These are phyloP conservation scores for Phthorimaea operculella DNA, from an alignment of 1,140 invertebrate species.

Conservation along the genomic window DNA sequence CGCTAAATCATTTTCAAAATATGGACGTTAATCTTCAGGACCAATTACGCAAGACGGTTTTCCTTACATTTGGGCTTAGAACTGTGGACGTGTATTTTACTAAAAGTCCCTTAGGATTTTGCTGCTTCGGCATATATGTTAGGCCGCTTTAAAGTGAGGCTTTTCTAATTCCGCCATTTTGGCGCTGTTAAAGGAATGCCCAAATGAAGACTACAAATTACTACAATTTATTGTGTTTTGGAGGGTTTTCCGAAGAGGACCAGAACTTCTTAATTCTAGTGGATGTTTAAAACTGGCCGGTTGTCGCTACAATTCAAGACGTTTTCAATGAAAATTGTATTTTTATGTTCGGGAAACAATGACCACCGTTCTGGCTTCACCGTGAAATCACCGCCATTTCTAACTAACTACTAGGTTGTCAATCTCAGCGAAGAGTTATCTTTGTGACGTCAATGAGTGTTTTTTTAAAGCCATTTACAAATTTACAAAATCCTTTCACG, in stretches of 20 bases:
- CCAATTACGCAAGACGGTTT: slow-evolving; percentile 62
- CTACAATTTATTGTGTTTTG: slow-evolving; percentile 56
- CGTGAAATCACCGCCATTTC: slow-evolving; percentile 21
- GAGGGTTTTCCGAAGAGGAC: slow-evolving; percentile 59
- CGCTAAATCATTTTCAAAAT: slow-evolving; percentile 62
- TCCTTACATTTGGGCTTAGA: slow-evolving; percentile 33
- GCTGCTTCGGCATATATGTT: neutral
- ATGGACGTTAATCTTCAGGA: slow-evolving; percentile 64
- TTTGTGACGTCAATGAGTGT: slow-evolving; percentile 45
- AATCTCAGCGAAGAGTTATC: slow-evolving; percentile 23
- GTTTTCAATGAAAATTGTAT: slow-evolving; percentile 19
- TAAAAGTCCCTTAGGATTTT: neutral
- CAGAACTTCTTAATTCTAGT: slow-evolving; percentile 60
- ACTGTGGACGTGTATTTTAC: neutral
- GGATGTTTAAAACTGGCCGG: slow-evolving; percentile 64
- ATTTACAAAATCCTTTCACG: slow-evolving; percentile 33
- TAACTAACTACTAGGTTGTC: slow-evolving; percentile 26
- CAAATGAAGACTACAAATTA: slow-evolving; percentile 49
- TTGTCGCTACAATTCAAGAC: slow-evolving; percentile 51
- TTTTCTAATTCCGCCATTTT: slow-evolving; percentile 9
- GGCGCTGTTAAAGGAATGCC: slow-evolving; percentile 17
- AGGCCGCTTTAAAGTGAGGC: too few relatives aligned
- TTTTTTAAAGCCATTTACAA: slow-evolving; percentile 31
- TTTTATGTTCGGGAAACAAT: neutral
- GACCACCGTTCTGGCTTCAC: slow-evolving; percentile 2